Base-by-base conservation (phyloP, 2,113 vertebrate genomes). In the Limnothrissa miodon region DNA sequence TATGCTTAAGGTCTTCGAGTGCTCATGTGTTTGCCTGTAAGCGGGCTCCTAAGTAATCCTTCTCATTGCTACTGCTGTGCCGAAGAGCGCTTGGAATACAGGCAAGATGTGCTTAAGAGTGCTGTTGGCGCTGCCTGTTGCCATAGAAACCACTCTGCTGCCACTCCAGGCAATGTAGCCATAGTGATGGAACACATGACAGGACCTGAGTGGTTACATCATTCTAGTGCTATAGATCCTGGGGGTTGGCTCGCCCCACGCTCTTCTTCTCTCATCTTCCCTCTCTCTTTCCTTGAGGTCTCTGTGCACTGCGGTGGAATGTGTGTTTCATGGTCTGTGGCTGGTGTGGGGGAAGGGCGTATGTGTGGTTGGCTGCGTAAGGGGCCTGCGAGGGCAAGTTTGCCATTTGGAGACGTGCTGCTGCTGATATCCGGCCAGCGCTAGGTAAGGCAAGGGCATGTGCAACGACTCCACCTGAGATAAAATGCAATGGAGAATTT, bases 141-240 rank as follows among this genome's bases (percentile, higher is more conserved):
- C 90, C 88, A 88, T 88, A 87, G 81, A 81, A 91, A 90, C 90
- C 87, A 88, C 89, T 90, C 88, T 87, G 88, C 90, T 93, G 90
- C 92, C 91, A 93, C 90, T 93, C 90, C 87, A 90, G 87, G 88
- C 89, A 81, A 62, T 78, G 91, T 92, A 87, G 85, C 90, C 90
- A 93, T 91, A 87, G 92, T 86, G 86, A 92, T 83, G 17, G 82
- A 89, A 80, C 87, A 83, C 86, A 85, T 29, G 56, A 87, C 87
- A 88, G 85, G 74, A 87, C 86, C 56, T 85, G 56, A 39, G 83
- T 81, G 82, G 81, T 90, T 90, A 89, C 85, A 86, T 90, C 86
- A 88, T 74, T 86, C 83, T 83, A 83, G 84, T 88, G 81, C 82
- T 82, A 82, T 83, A 87, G 80, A 87, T 87, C 45, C 42, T 85